Evolutionary conservation across 2,888 invertebrate species (phyloP).

Genomic region (Tetragnatha montana): DNA sequence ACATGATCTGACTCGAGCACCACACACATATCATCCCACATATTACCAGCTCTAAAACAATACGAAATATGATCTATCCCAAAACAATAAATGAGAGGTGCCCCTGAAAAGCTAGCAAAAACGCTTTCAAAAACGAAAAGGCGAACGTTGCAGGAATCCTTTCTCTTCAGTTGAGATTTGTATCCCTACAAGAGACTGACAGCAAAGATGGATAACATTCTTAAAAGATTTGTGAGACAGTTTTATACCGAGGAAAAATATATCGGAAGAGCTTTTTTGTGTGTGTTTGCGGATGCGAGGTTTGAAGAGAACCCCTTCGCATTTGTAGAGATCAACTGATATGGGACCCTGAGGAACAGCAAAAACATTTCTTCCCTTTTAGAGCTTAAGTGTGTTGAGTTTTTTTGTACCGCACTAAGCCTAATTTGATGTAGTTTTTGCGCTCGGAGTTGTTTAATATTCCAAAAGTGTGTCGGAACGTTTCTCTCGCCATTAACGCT

Average conservation of each 20-base stretch:
- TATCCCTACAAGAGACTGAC: constrained; percentile 46
- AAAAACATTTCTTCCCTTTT: constrained; percentile 52
- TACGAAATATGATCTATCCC: background rate
- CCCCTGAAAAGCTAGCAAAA: background rate
- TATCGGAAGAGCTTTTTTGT: constrained; percentile 41
- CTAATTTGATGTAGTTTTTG: constrained; percentile 31
- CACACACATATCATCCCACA: background rate
- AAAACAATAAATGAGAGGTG: background rate
- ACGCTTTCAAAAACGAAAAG: background rate
- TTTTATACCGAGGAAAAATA: constrained; percentile 48
- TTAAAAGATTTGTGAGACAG: constrained; percentile 64
- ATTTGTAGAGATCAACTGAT: constrained; percentile 57
- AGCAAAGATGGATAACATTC: constrained; percentile 65
- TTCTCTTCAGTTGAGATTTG: constrained; percentile 48
- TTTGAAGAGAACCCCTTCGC: constrained; percentile 15
- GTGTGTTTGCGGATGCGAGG: constrained; percentile 23
- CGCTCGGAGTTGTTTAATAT: constrained; percentile 26
- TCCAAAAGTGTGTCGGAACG: background rate
- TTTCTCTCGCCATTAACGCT: constrained; percentile 5
- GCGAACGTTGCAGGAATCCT: background rate
- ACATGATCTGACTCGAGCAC: too few relatives aligned
- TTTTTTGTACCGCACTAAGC: background rate
- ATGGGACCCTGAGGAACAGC: constrained; percentile 44
- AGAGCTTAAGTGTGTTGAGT: constrained; percentile 17
- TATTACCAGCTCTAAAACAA: background rate